Evolutionary conservation across 2,113 vertebrate species (phyloP).

Genomic region (Prolemur simus): DNA sequence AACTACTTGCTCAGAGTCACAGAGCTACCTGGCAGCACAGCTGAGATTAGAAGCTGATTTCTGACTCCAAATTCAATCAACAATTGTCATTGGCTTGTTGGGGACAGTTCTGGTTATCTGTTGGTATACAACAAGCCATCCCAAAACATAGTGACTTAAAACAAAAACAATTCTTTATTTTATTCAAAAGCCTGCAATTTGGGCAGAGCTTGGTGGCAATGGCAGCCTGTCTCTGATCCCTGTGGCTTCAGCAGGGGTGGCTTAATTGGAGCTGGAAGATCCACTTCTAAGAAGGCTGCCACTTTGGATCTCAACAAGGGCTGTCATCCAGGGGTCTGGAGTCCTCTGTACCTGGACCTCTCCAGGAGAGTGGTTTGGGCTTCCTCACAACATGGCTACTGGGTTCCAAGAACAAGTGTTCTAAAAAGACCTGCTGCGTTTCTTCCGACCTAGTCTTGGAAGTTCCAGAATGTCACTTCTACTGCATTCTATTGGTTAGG

Average conservation of each 20-base stretch:
- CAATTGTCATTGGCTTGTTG: not conserved
- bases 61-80: not conserved
- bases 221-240: not conserved
- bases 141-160: not conserved
- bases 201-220: not conserved
- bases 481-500: not conserved
- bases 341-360: accelerated
- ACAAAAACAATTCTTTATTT: not conserved
- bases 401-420: not conserved
- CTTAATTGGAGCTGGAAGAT: not conserved
- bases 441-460: not conserved
- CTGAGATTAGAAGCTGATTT: not conserved
- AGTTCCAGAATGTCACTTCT: not conserved
- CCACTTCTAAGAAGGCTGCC: not conserved
- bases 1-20: not conserved
- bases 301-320: not conserved
- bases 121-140: not conserved
- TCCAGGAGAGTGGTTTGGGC: not conserved
- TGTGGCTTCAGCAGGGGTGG: not conserved
- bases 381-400: not conserved
- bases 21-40: not conserved
- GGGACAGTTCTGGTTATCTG: not conserved
- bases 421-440: not conserved
- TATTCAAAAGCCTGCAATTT: not conserved
- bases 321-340: not conserved